These are phyloP conservation scores for Diarsia rubi DNA, from an alignment of 2,888 invertebrate genomes.

Conservation along the genomic window DNA sequence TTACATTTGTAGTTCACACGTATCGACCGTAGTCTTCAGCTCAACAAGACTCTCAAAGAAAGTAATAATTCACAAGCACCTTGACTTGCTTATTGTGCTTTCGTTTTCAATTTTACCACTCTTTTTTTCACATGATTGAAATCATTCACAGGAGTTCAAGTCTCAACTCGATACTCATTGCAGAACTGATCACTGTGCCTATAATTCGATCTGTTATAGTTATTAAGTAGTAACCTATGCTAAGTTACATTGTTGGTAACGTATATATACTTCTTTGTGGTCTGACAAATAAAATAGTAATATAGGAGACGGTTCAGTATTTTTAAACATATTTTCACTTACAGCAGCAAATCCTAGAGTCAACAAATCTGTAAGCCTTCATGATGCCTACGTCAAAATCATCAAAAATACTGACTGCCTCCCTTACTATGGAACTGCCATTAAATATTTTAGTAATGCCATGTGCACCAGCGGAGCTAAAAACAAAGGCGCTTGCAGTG, in stretches of 20 bases:
- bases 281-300: too few relatives aligned
- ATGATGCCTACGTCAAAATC: constrained; percentile 1
- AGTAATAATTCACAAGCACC: not conserved
- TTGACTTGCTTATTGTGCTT: not conserved
- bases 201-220: too few relatives aligned
- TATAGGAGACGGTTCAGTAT: not conserved
- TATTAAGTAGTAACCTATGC: too few relatives aligned
- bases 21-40: not conserved
- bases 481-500: constrained; percentile 5
- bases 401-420: constrained; percentile 7
- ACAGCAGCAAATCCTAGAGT: not conserved
- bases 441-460: not conserved
- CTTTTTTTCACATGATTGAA: not conserved
- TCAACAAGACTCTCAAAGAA: not conserved
- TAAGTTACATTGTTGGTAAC: too few relatives aligned
- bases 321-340: not conserved
- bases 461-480: constrained; percentile 14
- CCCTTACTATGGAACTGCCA: not conserved
- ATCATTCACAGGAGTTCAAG: not conserved
- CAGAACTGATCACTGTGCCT: not conserved
- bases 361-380: not conserved
- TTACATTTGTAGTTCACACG: not conserved
- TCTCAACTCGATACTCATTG: not conserved
- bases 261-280: too few relatives aligned
- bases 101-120: not conserved